Conservation (phyloP, 1,140 invertebrate genomes). For the Dolichoris vasculosae region DNA sequence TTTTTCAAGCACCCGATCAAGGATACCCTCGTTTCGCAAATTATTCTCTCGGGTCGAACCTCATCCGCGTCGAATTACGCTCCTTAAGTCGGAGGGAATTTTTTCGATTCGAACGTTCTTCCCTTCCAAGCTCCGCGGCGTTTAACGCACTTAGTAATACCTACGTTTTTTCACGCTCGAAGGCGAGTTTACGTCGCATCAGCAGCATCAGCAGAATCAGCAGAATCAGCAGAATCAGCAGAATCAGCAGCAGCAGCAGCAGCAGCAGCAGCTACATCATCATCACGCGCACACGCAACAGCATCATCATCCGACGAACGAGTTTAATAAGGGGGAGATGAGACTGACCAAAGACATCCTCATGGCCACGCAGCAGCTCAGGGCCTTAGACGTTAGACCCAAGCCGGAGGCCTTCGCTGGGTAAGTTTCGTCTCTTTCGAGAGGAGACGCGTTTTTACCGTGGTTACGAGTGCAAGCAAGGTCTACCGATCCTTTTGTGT, state of each 20-base stretch:
- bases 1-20: neutral
- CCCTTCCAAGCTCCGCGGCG: no score
- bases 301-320: slow-evolving; percentile 72
- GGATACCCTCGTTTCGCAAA: neutral
- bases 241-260: slow-evolving; percentile 68
- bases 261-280: slow-evolving; percentile 78
- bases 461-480: neutral
- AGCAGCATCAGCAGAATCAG: slow-evolving; percentile 56
- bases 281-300: slow-evolving; percentile 76
- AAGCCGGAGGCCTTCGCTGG: slow-evolving; percentile 82
- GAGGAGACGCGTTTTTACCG: no score
- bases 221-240: slow-evolving; percentile 77
- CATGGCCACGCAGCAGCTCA: slow-evolving; percentile 83
- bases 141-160: no score
- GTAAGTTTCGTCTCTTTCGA: slow-evolving; percentile 67
- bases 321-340: slow-evolving; percentile 73
- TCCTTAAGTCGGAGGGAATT: no score
- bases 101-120: no score
- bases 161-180: slow-evolving; percentile 7
- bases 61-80: no score
- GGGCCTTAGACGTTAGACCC: slow-evolving; percentile 78
- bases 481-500: neutral
- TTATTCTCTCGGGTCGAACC: no score
- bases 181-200: slow-evolving; percentile 28
- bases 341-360: slow-evolving; percentile 86